Percentiles rank a stretch among this genome's conserved stretches.
These are phyloP conservation scores for Drosophila santomea DNA, from an alignment of 1,140 invertebrate genomes.

Conservation along the genomic window DNA sequence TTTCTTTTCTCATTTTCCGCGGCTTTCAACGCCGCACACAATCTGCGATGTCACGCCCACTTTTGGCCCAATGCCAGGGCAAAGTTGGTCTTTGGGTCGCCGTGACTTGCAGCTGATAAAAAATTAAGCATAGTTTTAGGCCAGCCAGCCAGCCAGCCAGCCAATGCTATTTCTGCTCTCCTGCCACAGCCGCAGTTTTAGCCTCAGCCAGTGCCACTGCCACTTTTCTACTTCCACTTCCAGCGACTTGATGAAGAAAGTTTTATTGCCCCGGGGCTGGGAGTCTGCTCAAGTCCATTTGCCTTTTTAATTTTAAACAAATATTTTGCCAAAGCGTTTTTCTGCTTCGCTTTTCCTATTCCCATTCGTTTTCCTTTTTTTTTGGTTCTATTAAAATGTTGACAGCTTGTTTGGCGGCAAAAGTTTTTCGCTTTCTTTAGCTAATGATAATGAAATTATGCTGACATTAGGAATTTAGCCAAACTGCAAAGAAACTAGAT, in stretches of 20 bases:
- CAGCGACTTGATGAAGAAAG: slow-evolving; percentile 74
- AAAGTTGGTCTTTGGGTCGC: slow-evolving; percentile 80
- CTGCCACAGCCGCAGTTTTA: neutral
- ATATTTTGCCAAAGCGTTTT: slow-evolving; percentile 61
- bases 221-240: slow-evolving; percentile 7
- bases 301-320: slow-evolving; percentile 71
- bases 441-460: slow-evolving; percentile 49
- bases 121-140: slow-evolving; percentile 78
- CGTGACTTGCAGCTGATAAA: slow-evolving; percentile 68
- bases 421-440: slow-evolving; percentile 29
- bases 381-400: slow-evolving; percentile 63
- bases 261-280: slow-evolving; percentile 56
- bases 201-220: neutral
- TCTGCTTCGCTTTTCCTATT: slow-evolving; percentile 20
- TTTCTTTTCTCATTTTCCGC: slow-evolving; percentile 67
- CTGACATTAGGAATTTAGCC: slow-evolving; percentile 22
- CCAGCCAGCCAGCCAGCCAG: slow-evolving; percentile 30
- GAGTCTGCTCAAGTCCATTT: slow-evolving; percentile 43
- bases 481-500: neutral
- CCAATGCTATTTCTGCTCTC: slow-evolving; percentile 37
- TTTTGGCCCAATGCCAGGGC: slow-evolving; percentile 27
- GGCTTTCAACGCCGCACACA: slow-evolving; percentile 54
- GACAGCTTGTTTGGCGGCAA: slow-evolving; percentile 66
- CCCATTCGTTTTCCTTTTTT: slow-evolving; percentile 9
- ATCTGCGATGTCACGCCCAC: slow-evolving; percentile 49